These are phyloP conservation scores for Macrotis lagotis DNA, from an alignment of 2,113 vertebrate species.

Conservation along the genomic window DNA sequence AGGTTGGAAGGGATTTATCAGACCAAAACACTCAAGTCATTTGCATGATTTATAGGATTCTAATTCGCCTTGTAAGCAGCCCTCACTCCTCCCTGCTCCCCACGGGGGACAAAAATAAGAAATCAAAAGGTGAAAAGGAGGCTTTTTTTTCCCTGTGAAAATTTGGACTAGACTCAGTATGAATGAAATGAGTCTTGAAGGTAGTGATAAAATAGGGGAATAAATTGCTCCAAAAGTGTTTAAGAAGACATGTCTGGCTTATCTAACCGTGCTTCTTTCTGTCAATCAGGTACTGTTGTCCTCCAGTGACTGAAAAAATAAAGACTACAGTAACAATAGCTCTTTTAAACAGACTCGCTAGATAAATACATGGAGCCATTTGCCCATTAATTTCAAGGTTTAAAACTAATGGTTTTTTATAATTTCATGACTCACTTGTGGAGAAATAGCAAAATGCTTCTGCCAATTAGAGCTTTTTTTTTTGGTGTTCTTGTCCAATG, in stretches of 20 bases:
- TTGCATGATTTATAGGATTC: accelerated
- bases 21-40: accelerated
- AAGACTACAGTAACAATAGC: constrained; percentile 17
- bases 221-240: background rate
- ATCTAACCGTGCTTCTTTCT: background rate
- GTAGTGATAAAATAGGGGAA: constrained; percentile 62
- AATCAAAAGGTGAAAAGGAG: background rate
- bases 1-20: background rate
- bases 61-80: background rate
- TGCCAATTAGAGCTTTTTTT: constrained; percentile 44
- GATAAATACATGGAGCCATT: constrained; percentile 30
- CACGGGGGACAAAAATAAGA: background rate
- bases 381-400: constrained; percentile 49
- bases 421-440: background rate
- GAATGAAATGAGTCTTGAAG: background rate
- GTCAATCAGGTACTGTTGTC: constrained; percentile 18
- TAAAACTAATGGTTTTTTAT: background rate
- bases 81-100: background rate
- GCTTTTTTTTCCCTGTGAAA: background rate
- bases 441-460: background rate
- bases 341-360: constrained; percentile 47
- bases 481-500: constrained; percentile 16
- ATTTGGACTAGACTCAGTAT: background rate
- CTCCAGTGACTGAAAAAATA: constrained; percentile 24
- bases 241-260: constrained; percentile 28